Base-by-base conservation (phyloP, 2,797 vertebrate genomes). In the Leptodactylus fallax region DNA sequence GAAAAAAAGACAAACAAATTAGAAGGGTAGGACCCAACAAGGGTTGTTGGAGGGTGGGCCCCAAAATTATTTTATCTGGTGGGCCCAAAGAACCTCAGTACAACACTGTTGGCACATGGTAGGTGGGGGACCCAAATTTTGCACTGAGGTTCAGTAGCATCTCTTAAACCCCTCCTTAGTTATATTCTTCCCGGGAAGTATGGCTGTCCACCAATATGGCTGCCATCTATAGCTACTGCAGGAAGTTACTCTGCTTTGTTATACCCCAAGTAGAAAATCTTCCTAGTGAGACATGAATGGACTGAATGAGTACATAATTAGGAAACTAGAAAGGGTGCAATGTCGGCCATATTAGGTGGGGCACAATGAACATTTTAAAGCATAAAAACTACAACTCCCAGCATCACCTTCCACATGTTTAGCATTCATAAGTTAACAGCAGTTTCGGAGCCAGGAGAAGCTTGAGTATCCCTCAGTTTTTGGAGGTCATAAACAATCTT, bases 401-500 rank as follows among this genome's bases (percentile, higher is more conserved):
- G 45, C 16, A 65, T 60, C 16, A 17, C n/a, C 36, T n/a, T 71
- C 13, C 47, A 9, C 21, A 67, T 45, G 19, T 74, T 13, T 45
- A 16, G 7, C 17, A 47, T 17, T 49, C n/a, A 1, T 9, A 71
- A 23, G 25, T 72, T 27, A 47, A 47, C 10, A 36, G 53, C 51
- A 71, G 58, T 60, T 21, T 6, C 9, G 12, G 27, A 61, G 49
- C 21, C 14, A 8, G 51, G 13, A 17, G 23, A n/a, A 53, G 49
- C 49, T 53, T 83, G 49, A 49, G 49, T 71, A 74, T 84, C 69
- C 69, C 12, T 47, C 25, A 1, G 71, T 13, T 56, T 69, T 72
- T 69, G 65, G 81, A 65, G 81, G 25, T 47, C 82, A 74, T 83
- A 72, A 83, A 83, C 82, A 72, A 84, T 74, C 69, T 84, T 84